These are phyloP conservation scores for Harmothoe impar DNA, from an alignment of 2,888 invertebrate genomes.

Conservation along the genomic window DNA sequence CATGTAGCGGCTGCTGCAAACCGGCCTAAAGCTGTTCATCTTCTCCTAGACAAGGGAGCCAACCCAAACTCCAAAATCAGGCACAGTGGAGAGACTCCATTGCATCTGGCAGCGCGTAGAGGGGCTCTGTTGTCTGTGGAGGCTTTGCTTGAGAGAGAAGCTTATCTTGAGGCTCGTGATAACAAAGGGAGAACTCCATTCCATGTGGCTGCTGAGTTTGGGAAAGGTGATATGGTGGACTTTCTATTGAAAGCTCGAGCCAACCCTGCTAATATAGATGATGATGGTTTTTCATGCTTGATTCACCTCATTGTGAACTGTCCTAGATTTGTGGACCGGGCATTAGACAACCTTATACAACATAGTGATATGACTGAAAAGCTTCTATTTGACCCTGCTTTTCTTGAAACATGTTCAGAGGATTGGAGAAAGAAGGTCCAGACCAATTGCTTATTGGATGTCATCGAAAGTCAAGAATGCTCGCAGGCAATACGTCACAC, in stretches of 20 bases:
- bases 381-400: neutral
- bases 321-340: neutral
- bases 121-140: neutral
- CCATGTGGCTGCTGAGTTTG: slow-evolving; percentile 39
- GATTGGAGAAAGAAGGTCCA: slow-evolving; percentile 6
- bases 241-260: neutral
- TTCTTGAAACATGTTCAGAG: slow-evolving; percentile 12
- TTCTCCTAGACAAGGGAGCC: slow-evolving; percentile 14
- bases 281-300: neutral
- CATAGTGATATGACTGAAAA: neutral
- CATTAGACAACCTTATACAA: neutral
- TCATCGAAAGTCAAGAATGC: slow-evolving; percentile 33
- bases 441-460: slow-evolving; percentile 28
- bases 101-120: slow-evolving; percentile 41
- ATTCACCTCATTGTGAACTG: neutral
- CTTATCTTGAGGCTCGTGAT: neutral
- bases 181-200: slow-evolving; percentile 24
- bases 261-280: neutral
- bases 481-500: neutral
- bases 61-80: neutral
- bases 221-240: neutral
- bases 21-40: neutral
- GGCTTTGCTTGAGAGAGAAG: neutral
- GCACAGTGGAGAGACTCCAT: slow-evolving; percentile 12
- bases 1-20: slow-evolving; percentile 20